Base-by-base conservation (phyloP, 2,797 vertebrate species). In the Podarcis lilfordi region DNA sequence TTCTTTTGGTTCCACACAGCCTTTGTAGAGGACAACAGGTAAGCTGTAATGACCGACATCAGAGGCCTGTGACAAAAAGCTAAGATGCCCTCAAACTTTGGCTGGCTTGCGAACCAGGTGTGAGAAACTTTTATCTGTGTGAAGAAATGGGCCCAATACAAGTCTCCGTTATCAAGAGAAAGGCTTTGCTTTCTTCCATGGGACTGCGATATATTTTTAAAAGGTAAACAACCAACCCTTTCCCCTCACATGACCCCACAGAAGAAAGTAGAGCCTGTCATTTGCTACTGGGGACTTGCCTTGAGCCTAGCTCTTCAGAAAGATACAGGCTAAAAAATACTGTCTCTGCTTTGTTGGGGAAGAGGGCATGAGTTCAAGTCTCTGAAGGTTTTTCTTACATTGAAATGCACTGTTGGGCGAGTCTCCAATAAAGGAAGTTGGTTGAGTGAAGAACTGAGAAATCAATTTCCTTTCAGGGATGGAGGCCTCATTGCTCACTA, bases 1-100 rank as follows among this genome's bases (percentile, higher is more conserved):
- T 99, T 98, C 95, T 99, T 99, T 94, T 99, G 98, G 98, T 99
- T 99, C 95, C 98, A 99, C 87, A 99, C 98, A 43, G 98, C 98
- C 66, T 99, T 99, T 91, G 93, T 99, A 95, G 95, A 96, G 78
- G 96, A 98, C 40, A 97, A 98, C 94, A 98, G 97, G 99, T 99
- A 97, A 40, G 97, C 87, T 86, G 10, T 17, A 66, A 37, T 69
- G 43, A 64, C 55, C 3, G 7, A 43, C 25, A 79, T 10, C 25
- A 11, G 2, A 64, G 9, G 9, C 68, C n/a, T 72, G 32, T 21
- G 25, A 2, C 66, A 5, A 64, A 78, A 80, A 71, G 45, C 66
- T 37, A 71, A 84, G 11, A 64, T n/a, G 35, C 55, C 35, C 21
- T 23, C 77, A 35, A 4, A 71, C 11, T n/a, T 78, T 55, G n/a